Base-by-base conservation (phyloP, 2,113 vertebrate species). In the Stigmatopora nigra region DNA sequence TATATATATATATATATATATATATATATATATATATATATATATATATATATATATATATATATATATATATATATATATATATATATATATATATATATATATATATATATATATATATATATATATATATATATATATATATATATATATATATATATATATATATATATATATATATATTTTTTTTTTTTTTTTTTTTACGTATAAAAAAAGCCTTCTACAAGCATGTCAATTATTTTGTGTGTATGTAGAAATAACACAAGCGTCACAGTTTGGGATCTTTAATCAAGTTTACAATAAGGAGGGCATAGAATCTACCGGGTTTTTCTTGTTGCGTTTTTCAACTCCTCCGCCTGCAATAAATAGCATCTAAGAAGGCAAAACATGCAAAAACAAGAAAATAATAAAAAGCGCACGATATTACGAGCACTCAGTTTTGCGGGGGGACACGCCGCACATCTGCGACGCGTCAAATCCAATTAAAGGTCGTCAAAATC, bases 211-310 rank as follows among this genome's bases (percentile, higher is more conserved):
- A 15, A 56, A 31, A 55, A 15, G n/a, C 49, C 17, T 55, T 14
- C 52, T 20, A 11, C 25, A 25, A 25, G 13, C 14, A 15, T 56
- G 53, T 31, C 13, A 5, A 7, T 31, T 56, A 56, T 31, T 41
- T 60, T 59, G 31, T 31, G 17, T 7, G 70, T 76, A 89, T 71
- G 77, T 78, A 89, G 65, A 87, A 85, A 90, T 81, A 85, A 88
- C 84, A 90, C 86, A 86, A 83, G 78, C 75, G 68, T 76, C 81
- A 88, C 83, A 82, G 68, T 88, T 82, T 81, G 78, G 78, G 72
- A 83, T 82, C 86, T 91, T 91, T 90, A 91, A 90, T 90, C 70
- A 75, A 80, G 68, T 87, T 84, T 85, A 87, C 86, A 88, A 51
- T 17, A 71, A 75, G 59, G 78, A 78, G 14, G 80, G 80, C 73